These are phyloP conservation scores for Leptobrachium leishanense DNA, from an alignment of 2,113 vertebrate genomes.

Conservation along the genomic window DNA sequence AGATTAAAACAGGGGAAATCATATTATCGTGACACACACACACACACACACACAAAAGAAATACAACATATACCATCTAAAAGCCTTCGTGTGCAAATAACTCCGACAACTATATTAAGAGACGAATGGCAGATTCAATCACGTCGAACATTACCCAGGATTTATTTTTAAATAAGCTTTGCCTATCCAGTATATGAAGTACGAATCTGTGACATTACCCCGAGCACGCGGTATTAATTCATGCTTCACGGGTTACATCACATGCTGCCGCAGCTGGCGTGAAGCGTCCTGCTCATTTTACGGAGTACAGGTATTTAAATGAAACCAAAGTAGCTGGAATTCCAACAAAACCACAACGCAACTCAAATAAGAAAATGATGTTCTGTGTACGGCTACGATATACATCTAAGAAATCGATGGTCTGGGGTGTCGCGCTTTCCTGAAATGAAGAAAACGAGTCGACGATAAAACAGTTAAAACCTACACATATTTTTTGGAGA, in stretches of 20 bases:
- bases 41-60: slow-evolving; percentile 55
- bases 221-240: slow-evolving; percentile 66
- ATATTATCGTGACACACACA: slow-evolving; percentile 68
- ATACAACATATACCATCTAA: slow-evolving; percentile 71
- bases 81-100: slow-evolving; percentile 68
- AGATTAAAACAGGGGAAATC: slow-evolving; percentile 72
- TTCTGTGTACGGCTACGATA: too few relatives aligned
- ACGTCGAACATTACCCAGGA: slow-evolving; percentile 63
- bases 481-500: too few relatives aligned
- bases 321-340: too few relatives aligned
- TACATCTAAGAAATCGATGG: too few relatives aligned
- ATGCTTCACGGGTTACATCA: slow-evolving; percentile 48
- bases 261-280: slow-evolving; percentile 42
- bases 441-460: too few relatives aligned
- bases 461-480: too few relatives aligned
- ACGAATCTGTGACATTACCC: slow-evolving; percentile 62
- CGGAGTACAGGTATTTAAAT: background rate
- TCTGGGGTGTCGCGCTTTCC: too few relatives aligned
- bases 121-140: slow-evolving; percentile 64
- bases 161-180: slow-evolving; percentile 71
- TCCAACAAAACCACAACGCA: too few relatives aligned
- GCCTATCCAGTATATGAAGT: slow-evolving; percentile 54
- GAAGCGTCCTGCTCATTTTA: slow-evolving; percentile 5
- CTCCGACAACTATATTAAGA: slow-evolving; percentile 73
- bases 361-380: too few relatives aligned